Conservation (phyloP, 2,888 invertebrate genomes). For the Drosophila pullipes region DNA sequence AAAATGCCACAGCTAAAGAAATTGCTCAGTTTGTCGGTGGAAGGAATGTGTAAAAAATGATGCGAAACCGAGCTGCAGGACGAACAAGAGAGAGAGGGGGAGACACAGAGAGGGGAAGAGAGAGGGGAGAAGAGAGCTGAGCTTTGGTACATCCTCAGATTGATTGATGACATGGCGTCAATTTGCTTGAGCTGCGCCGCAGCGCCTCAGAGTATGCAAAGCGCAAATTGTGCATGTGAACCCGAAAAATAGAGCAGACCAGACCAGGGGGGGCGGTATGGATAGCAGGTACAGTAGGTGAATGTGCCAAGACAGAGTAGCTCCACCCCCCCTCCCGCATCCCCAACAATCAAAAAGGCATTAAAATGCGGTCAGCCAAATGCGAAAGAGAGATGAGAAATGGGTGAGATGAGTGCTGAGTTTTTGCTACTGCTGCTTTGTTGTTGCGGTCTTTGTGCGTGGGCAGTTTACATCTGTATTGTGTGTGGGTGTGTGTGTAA, state of each 20-base stretch:
- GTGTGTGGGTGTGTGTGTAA: not conserved
- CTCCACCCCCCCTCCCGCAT: not conserved
- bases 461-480: conserved; percentile 29
- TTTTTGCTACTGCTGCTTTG: conserved; percentile 5
- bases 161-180: conserved; percentile 81
- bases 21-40: conserved; percentile 56
- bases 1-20: conserved; percentile 19
- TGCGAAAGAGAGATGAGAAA: conserved; percentile 12
- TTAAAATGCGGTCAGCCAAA: conserved; percentile 74
- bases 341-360: conserved; percentile 74
- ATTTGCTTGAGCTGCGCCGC: conserved; percentile 60
- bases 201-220: conserved; percentile 56
- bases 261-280: not conserved
- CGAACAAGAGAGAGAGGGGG: not conserved
- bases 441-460: conserved; percentile 35
- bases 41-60: conserved; percentile 50
- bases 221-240: conserved; percentile 54
- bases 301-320: not conserved
- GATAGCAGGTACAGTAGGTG: not conserved
- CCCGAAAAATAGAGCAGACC: not conserved
- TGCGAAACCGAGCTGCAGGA: conserved; percentile 29
- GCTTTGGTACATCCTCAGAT: conserved; percentile 60
- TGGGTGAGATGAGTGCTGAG: not conserved
- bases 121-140: not conserved
- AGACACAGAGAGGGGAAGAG: not conserved